Evolutionary conservation across 2,888 invertebrate species (phyloP), one percentile per base, ranked within the genome.

Genomic region (Diaperis boleti): DNA sequence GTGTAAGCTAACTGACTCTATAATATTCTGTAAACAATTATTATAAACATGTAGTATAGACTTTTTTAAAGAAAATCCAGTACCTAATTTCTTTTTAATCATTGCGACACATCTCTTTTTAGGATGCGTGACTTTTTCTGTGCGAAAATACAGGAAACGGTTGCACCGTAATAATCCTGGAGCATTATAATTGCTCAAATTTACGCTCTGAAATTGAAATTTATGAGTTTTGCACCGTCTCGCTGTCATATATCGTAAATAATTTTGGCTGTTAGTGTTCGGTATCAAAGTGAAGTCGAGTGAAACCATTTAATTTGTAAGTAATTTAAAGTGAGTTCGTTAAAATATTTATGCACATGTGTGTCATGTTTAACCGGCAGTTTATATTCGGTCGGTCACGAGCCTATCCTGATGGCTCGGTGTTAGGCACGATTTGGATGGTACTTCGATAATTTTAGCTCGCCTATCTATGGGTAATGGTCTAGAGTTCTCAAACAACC

Each of bases 281-380:
- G 54, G 67, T 67, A 67, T 67, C 64, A 69, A 64, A 67, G 69
- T 63, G 65, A 69, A 72, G 67, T 68, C 64, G 61, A 70, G 68
- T 66, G 67, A 65, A 66, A 72, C 69, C 68, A 65, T 71, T 71
- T 74, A 74, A 73, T 74, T 73, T 74, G 72, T 71, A 70, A 70
- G 71, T 69, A 73, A 73, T 74, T 73, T 71, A 67, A 49, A 67
- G 64, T 56, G 68, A 61, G 68, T 72, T 70, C 69, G 69, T 73
- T 73, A 72, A 74, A 72, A 72, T 72, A 72, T 74, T 72, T 74
- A 73, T 71, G 70, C 72, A 74, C 73, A 71, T 70, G 70, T 72
- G 71, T 72, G 73, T 68, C 72, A 67, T 70, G 72, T 72, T 70
- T 64, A 64, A 60, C 60, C 60, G 60, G 60, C 56, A 64, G 64